Evolutionary conservation across 2,888 invertebrate genomes (phyloP), one percentile per base, ranked within the genome.

Genomic region (Apocheima hispidaria): DNA sequence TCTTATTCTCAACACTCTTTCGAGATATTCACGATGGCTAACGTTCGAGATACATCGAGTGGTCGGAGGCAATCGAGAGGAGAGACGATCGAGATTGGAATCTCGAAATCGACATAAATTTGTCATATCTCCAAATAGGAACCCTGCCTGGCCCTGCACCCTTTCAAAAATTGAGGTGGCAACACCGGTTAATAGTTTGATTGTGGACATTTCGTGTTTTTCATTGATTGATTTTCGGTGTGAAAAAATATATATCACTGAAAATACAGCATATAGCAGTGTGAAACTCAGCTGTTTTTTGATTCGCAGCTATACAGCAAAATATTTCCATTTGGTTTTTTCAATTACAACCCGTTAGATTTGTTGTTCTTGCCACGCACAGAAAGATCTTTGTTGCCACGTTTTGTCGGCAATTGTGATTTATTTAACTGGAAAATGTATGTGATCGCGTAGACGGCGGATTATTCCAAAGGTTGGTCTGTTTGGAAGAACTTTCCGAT

Each of bases 361-460:
- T 75, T 78, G 63, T 57, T 38, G 28, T 23, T 68, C 70, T 66
- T 84, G 90, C 88, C n/a, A n/a, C n/a, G n/a, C n/a, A n/a, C n/a
- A n/a, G n/a, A n/a, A n/a, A n/a, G n/a, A n/a, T n/a, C n/a, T n/a
- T n/a, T n/a, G n/a, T n/a, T n/a, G n/a, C n/a, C 90, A 89, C 89
- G 88, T 88, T 88, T 73, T 69, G 73, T 77, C 63, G 74, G 76
- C 70, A 48, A 74, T 76, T 75, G 63, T 56, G 53, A 36, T 60
- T 40, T 62, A 70, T 66, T 68, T 68, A 23, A 18, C 14, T 12
- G 52, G n/a, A 79, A 78, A 75, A 85, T 83, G 82, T 50, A 58
- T 63, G 57, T 7, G 69, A 62, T 69, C 49, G 56, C 72, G 21
- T 80, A 68, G 74, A 46, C 33, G 60, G 30, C 38, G 16, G 44